Conservation (phyloP, 2,888 invertebrate species). For the Mamestra brassicae region DNA sequence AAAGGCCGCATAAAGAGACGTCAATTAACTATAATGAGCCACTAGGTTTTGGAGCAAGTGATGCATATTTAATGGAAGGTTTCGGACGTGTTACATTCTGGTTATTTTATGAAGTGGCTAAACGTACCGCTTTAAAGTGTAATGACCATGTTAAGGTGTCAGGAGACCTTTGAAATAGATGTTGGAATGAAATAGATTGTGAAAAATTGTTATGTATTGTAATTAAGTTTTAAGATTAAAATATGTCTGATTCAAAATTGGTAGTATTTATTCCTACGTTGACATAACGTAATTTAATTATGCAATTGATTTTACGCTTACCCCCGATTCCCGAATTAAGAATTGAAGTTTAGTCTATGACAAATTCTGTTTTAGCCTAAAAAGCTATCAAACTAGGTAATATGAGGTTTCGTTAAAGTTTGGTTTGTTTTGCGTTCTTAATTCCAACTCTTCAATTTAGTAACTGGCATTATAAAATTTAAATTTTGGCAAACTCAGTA, state of each 20-base stretch:
- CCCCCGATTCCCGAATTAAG: no score
- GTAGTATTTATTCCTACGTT: background rate
- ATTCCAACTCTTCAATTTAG: background rate
- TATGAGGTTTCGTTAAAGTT: background rate
- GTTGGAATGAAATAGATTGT: background rate
- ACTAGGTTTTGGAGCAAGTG: conserved; percentile 26
- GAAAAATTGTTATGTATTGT: background rate
- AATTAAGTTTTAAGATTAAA: background rate
- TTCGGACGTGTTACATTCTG: conserved; percentile 52
- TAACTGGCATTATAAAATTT: background rate
- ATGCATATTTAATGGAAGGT: conserved; percentile 53
- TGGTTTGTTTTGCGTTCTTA: background rate
- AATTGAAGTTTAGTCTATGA: no score
- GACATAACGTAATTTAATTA: background rate
- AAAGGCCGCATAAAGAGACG: conserved; percentile 1
- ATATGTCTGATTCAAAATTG: no score
- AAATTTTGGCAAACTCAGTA: background rate
- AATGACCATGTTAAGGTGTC: conserved; percentile 17
- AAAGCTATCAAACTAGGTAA: no score
- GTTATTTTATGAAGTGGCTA: conserved; percentile 59
- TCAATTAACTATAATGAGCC: conserved; percentile 30
- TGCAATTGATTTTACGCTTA: no score
- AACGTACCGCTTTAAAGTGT: conserved; percentile 46
- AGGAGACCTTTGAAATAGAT: background rate
- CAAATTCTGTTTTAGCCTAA: no score